These are phyloP conservation scores for Lagopus muta DNA, from an alignment of 2,113 vertebrate species.

Conservation along the genomic window DNA sequence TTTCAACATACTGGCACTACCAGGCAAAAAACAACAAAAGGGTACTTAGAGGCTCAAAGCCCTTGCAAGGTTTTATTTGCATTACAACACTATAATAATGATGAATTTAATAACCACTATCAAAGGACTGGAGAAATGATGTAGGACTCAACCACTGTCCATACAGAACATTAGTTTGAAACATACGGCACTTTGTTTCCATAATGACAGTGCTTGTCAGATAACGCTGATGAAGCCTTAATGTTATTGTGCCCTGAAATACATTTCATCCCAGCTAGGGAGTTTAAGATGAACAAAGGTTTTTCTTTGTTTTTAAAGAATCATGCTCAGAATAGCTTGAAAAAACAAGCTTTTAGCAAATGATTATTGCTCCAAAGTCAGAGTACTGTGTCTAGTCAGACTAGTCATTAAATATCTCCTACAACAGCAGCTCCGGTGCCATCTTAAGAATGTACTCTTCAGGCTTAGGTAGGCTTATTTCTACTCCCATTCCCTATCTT, in stretches of 20 bases:
- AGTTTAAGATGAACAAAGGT: not conserved
- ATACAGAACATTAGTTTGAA: not conserved
- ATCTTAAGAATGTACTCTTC: not conserved
- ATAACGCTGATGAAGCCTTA: slow-evolving; percentile 43
- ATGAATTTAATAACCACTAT: not conserved
- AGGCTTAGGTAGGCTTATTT: not conserved
- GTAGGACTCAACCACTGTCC: not conserved
- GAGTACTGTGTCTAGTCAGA: not conserved
- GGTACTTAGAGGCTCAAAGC: not conserved
- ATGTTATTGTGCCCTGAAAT: slow-evolving; percentile 41
- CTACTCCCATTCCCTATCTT: not conserved
- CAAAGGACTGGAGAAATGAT: slow-evolving; percentile 9
- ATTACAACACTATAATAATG: slow-evolving; percentile 12
- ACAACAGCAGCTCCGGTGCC: not conserved
- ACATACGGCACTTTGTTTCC: not conserved
- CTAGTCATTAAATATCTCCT: not conserved
- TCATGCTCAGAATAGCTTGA: not conserved
- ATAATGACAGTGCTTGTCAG: slow-evolving; percentile 23
- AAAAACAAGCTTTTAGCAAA: slow-evolving; percentile 12
- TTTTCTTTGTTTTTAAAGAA: slow-evolving; percentile 44
- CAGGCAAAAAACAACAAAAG: not conserved
- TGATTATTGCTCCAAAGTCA: not conserved
- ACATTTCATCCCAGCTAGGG: not conserved
- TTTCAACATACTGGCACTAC: not conserved
- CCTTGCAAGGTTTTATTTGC: slow-evolving; percentile 15